phyloP scores from a whole-genome alignment of 2,797 vertebrate species.

The Sebastes cheni region DNA sequence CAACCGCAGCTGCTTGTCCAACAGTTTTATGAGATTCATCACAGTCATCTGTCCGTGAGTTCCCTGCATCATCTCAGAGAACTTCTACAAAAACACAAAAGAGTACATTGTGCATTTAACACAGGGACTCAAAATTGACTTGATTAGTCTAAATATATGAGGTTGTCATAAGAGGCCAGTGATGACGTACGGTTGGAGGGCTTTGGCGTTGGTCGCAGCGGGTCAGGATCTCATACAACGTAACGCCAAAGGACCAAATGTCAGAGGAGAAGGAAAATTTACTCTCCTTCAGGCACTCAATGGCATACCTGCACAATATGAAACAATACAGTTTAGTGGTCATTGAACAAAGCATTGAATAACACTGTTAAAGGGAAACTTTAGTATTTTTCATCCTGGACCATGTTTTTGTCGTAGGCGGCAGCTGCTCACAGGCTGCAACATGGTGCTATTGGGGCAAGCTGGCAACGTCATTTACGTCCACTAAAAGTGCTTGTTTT shows the following conservation, averaged over 20 bases:
- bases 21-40: slow-evolving; percentile 82
- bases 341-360: not conserved
- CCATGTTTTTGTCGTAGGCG: not conserved
- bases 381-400: not conserved
- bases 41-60: slow-evolving; percentile 85
- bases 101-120: not conserved
- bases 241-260: slow-evolving; percentile 95
- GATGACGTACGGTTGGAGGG: slow-evolving; percentile 85
- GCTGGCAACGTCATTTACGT: too few relatives aligned
- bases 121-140: not conserved
- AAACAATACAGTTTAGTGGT: not conserved
- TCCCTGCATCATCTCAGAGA: slow-evolving; percentile 85
- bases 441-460: too few relatives aligned
- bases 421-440: too few relatives aligned
- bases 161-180: not conserved
- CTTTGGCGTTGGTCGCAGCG: slow-evolving; percentile 84
- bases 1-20: slow-evolving; percentile 84
- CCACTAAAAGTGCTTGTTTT: too few relatives aligned
- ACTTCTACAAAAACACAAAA: slow-evolving; percentile 83
- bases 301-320: slow-evolving; percentile 86
- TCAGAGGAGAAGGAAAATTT: slow-evolving; percentile 95
- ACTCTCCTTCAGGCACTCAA: slow-evolving; percentile 91
- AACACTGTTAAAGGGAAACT: not conserved
- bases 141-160: not conserved
- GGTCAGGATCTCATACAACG: slow-evolving; percentile 93